Conservation (phyloP, 2,797 vertebrate genomes). For the Lagorchestes hirsutus region DNA sequence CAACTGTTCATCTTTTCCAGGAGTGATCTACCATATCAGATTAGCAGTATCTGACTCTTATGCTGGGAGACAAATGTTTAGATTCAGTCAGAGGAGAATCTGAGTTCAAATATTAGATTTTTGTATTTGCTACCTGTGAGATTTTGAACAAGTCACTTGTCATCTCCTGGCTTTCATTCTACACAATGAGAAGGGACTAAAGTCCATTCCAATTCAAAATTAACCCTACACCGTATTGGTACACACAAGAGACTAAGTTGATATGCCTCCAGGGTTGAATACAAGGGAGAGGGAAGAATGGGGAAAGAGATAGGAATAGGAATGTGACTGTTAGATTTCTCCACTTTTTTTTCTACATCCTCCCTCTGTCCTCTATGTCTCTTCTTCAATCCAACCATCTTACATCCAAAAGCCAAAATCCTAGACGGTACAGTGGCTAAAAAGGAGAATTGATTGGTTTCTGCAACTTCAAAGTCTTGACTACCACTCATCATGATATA, state of each 20-base stretch:
- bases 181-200: not conserved
- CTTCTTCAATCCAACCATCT: too few relatives aligned
- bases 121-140: not conserved
- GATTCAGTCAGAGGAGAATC: not conserved
- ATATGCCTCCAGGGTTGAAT: not conserved
- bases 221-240: not conserved
- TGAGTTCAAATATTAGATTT: not conserved
- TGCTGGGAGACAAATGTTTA: not conserved
- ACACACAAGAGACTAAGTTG: not conserved
- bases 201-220: not conserved
- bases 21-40: not conserved
- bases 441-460: too few relatives aligned
- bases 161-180: not conserved
- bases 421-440: too few relatives aligned
- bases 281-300: not conserved
- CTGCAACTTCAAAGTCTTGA: too few relatives aligned
- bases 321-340: too few relatives aligned
- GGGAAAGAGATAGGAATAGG: not conserved
- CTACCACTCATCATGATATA: not conserved
- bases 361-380: too few relatives aligned
- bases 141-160: not conserved
- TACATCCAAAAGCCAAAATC: too few relatives aligned
- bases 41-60: not conserved
- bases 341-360: too few relatives aligned
- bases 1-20: not conserved